These are phyloP conservation scores for Protobothrops flavoviridis DNA, from an alignment of 2,113 vertebrate genomes.

Conservation along the genomic window DNA sequence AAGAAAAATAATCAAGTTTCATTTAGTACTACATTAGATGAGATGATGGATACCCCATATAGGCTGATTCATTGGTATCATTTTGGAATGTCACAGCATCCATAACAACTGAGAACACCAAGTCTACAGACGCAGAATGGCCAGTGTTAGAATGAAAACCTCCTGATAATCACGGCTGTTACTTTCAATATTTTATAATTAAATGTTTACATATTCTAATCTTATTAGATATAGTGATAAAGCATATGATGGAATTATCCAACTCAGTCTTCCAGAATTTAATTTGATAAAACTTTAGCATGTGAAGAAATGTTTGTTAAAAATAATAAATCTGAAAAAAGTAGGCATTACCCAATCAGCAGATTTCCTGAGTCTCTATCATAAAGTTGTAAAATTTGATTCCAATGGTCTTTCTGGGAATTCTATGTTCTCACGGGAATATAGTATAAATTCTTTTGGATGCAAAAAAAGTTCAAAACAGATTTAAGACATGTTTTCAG, in stretches of 20 bases:
- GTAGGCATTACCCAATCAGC: not conserved
- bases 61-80: not conserved
- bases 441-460: not conserved
- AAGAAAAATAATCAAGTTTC: not conserved
- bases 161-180: not conserved
- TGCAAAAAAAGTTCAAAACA: not conserved
- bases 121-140: not conserved
- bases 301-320: not conserved
- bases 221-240: not conserved
- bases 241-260: not conserved
- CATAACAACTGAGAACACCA: not conserved
- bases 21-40: not conserved
- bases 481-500: not conserved
- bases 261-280: not conserved
- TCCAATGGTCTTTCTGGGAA: not conserved
- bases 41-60: not conserved
- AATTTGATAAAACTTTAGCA: not conserved
- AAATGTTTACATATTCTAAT: not conserved
- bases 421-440: not conserved
- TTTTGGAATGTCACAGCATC: not conserved
- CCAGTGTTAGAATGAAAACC: not conserved
- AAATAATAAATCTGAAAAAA: not conserved
- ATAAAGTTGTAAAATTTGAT: not conserved
- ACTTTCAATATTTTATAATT: not conserved
- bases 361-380: not conserved